Evolutionary conservation across 2,113 vertebrate genomes (phyloP), one percentile per base, ranked within the genome.

Genomic region (Sturnira hondurensis): DNA sequence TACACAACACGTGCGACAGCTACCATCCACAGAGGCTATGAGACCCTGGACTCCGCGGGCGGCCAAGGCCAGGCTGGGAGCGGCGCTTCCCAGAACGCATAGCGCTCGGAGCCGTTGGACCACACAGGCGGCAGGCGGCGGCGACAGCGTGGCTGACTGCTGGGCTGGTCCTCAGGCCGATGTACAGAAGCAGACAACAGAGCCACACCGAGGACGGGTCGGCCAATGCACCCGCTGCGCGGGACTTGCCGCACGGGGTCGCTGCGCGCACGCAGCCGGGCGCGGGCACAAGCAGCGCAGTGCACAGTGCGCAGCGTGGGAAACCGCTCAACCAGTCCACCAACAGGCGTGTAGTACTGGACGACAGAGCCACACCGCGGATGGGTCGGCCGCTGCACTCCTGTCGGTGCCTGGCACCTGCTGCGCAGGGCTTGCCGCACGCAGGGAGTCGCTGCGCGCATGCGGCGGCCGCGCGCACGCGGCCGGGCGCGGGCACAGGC

Each of bases 1-100:
- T 95, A 94, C 91, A 94, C 92, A 96, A 96, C 54, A 24, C 81
- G 7, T 38, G 73, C 31, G 41, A 14, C 33, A 36, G 93, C 85
- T 19, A 68, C 28, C 61, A 45, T 67, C 84, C 88, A 86, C 93
- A 26, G 43, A 52, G 43, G 71, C 43, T 52, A 6, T 33, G 71
- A 80, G 52, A 91, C 38, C 76, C 77, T 7, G 28, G 52, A 50
- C 41, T 20, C 71, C 61, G 13, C 58, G 31, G 73, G 74, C 31
- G 50, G 67, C 33, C n/a, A 15, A 33, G 45, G 15, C 26, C 2
- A 0, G 26, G 36, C 71, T 19, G 14, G 67, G 58, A 12, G 16
- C 58, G 6, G 13, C 0, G 10, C 10, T 45, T 65, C 26, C 0
- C 0, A n/a, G 26, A 50, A 24, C 26, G 6, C 4, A 0, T 4